A percentile compares a stretch with the other conserved stretches of the same genome.
Evolutionary conservation across 2,888 invertebrate species (phyloP).

Genomic region (Polydrusus pterygomalis): DNA sequence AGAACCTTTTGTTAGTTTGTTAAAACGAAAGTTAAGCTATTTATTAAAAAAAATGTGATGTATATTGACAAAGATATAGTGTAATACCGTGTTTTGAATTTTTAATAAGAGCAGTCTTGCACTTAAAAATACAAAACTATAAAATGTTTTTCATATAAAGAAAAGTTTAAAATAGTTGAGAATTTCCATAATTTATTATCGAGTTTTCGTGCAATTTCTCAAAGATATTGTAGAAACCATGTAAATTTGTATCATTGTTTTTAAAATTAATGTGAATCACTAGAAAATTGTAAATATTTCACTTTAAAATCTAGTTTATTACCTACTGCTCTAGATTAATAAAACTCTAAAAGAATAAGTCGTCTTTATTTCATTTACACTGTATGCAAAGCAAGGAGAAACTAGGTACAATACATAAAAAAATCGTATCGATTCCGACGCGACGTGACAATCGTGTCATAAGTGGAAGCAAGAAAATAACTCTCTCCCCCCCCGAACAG

Average conservation of each 20-base stretch:
- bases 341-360: slow-evolving; percentile 21
- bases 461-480: no score
- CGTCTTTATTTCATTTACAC: neutral
- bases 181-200: slow-evolving; percentile 59
- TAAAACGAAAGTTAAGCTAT: neutral
- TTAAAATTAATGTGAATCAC: slow-evolving; percentile 56
- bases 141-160: slow-evolving; percentile 41
- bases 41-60: neutral
- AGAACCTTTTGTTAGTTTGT: neutral
- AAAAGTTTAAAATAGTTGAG: slow-evolving; percentile 57
- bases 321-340: slow-evolving; percentile 59
- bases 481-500: no score
- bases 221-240: slow-evolving; percentile 55
- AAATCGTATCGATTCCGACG: no score
- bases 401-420: no score
- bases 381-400: no score
- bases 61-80: slow-evolving; percentile 24
- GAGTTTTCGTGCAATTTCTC: slow-evolving; percentile 56
- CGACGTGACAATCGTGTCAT: no score
- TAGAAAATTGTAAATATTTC: slow-evolving; percentile 61
- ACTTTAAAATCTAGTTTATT: slow-evolving; percentile 61
- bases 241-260: slow-evolving; percentile 62
- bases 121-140: slow-evolving; percentile 28
- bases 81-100: slow-evolving; percentile 36
- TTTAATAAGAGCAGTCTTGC: neutral